Percentiles rank a stretch among this genome's conserved stretches.
Conservation (phyloP, 2,888 invertebrate genomes). For the Brenthis ino region DNA sequence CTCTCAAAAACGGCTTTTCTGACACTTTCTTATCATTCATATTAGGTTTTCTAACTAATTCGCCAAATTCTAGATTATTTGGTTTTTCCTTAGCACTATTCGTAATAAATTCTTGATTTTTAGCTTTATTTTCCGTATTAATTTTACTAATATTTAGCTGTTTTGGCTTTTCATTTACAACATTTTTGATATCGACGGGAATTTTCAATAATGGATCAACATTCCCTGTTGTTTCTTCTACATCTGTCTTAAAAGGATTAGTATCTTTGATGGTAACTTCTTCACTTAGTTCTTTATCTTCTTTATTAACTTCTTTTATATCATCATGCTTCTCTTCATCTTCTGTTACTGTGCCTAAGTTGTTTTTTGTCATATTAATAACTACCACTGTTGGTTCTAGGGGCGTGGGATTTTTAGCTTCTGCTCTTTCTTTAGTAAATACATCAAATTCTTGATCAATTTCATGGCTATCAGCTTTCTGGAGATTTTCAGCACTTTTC, state of each 20-base stretch:
- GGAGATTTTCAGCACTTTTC: slow-evolving; percentile 61
- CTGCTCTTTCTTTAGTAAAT: slow-evolving; percentile 73
- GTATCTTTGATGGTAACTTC: slow-evolving; percentile 25
- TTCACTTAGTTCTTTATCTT: background rate
- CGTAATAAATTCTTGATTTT: slow-evolving; percentile 14
- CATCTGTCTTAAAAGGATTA: slow-evolving; percentile 39
- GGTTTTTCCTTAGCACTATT: slow-evolving; percentile 34
- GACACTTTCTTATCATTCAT: slow-evolving; percentile 37
- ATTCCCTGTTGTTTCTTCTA: slow-evolving; percentile 34
- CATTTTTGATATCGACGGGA: slow-evolving; percentile 29
- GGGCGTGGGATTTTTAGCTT: slow-evolving; percentile 53
- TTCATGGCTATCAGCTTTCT: slow-evolving; percentile 47
- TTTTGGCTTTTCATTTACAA: slow-evolving; percentile 32
- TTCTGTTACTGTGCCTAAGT: slow-evolving; percentile 67
- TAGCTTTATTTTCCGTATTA: slow-evolving; percentile 28
- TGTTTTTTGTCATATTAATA: slow-evolving; percentile 61
- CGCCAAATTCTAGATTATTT: slow-evolving; percentile 55
- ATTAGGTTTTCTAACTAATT: slow-evolving; percentile 49
- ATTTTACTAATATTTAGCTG: slow-evolving; percentile 1
- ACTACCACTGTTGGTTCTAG: slow-evolving; percentile 62
- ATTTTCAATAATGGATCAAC: slow-evolving; percentile 41
- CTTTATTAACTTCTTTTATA: slow-evolving; percentile 47
- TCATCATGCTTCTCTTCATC: slow-evolving; percentile 67
- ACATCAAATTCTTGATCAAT: slow-evolving; percentile 77
- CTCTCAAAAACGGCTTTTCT: slow-evolving; percentile 74